A percentile compares a stretch with the other conserved stretches of the same genome.
Conservation (phyloP, 2,113 vertebrate species). For the Rostratula benghalensis region DNA sequence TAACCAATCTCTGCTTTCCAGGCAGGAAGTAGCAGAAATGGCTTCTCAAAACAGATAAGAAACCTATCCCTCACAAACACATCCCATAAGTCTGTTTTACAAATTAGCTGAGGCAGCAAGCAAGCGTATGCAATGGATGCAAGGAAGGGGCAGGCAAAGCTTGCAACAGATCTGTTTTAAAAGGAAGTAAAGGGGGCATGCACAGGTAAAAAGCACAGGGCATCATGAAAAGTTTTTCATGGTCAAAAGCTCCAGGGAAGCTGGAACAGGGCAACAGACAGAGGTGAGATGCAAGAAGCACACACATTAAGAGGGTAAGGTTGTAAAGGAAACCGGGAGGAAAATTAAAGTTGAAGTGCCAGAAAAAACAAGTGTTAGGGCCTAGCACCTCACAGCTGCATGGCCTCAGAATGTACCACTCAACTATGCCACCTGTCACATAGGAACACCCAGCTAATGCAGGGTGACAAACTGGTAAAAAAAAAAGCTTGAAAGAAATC, state of each 20-base stretch:
- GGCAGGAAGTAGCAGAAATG: not conserved
- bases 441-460: not conserved
- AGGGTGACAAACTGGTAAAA: not conserved
- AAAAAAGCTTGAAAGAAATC: not conserved
- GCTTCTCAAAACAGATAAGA: not conserved
- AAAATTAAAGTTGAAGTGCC: not conserved
- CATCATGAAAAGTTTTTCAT: not conserved
- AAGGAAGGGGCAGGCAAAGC: not conserved
- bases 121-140: not conserved
- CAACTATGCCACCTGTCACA: not conserved
- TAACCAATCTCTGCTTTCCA: not conserved
- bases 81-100: not conserved
- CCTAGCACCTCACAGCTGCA: not conserved
- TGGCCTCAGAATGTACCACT: not conserved
- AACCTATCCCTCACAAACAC: not conserved
- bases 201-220: not conserved
- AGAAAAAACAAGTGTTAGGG: not conserved
- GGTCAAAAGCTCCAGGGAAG: not conserved
- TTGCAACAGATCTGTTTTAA: not conserved
- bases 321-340: not conserved
- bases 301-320: not conserved
- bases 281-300: not conserved
- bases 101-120: not conserved
- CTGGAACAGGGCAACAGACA: not conserved
- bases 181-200: not conserved